phyloP scores from a whole-genome alignment of 1,140 invertebrate genomes.

The Apis florea region DNA sequence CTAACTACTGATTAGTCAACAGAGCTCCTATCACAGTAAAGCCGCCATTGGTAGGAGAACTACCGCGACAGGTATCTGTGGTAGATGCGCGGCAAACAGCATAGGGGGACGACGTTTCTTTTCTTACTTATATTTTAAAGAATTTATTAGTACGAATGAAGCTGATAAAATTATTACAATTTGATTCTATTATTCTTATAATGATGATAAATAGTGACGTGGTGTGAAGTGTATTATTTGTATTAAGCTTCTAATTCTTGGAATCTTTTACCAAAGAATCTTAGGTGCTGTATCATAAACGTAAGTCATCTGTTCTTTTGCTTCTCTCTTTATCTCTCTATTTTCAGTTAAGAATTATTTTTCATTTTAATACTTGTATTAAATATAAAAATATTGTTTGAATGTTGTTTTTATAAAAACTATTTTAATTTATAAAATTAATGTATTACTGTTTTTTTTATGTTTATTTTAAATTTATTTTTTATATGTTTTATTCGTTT shows the following conservation, averaged over 20 bases:
- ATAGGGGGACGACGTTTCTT: conserved; percentile 26
- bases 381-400: background rate
- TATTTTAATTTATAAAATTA: background rate
- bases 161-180: conserved; percentile 31
- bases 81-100: conserved; percentile 66
- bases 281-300: conserved; percentile 24
- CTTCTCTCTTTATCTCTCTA: background rate
- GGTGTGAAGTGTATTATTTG: conserved; percentile 33
- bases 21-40: background rate
- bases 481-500: background rate
- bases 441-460: background rate
- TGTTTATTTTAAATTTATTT: background rate
- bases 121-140: background rate
- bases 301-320: conserved; percentile 44
- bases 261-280: conserved; percentile 12
- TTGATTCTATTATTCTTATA: background rate
- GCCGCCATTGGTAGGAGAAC: conserved; percentile 21
- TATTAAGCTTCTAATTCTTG: background rate
- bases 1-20: background rate
- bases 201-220: conserved; percentile 15
- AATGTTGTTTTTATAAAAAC: background rate
- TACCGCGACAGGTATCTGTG: conserved; percentile 32
- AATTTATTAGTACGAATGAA: conserved; percentile 47
- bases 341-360: conserved; percentile 6
- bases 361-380: background rate